These are phyloP conservation scores for Tetranychus truncatus DNA, from an alignment of 2,888 invertebrate genomes.

Conservation along the genomic window DNA sequence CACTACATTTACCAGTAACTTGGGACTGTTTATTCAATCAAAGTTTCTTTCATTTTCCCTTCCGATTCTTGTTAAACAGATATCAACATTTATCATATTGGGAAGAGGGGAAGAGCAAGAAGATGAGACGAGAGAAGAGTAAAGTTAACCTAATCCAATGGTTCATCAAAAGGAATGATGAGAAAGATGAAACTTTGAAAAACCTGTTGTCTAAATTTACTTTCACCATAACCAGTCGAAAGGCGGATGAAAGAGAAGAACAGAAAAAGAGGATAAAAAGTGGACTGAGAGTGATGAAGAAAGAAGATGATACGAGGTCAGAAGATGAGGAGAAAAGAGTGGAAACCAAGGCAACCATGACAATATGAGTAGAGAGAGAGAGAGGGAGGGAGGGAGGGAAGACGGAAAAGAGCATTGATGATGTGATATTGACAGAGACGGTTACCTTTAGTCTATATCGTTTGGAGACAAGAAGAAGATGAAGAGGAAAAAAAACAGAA, in stretches of 20 bases:
- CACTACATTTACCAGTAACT: too few species aligned
- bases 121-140: too few species aligned
- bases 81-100: too few species aligned
- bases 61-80: too few species aligned
- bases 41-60: too few species aligned
- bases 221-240: neutral
- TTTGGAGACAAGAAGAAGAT: neutral
- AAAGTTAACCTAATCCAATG: too few species aligned
- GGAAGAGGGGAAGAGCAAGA: too few species aligned
- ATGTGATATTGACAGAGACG: neutral
- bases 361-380: neutral
- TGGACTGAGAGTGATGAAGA: too few species aligned
- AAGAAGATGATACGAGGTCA: neutral
- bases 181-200: neutral
- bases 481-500: conserved; percentile 3
- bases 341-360: neutral
- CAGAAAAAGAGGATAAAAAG: neutral
- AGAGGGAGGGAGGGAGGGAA: neutral
- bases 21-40: too few species aligned
- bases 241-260: neutral
- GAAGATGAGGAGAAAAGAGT: neutral
- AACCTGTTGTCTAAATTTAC: neutral
- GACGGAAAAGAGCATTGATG: neutral
- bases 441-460: neutral
- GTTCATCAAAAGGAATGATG: neutral